Base-by-base conservation (phyloP, 2,797 vertebrate species). In the Margarornis squamiger region DNA sequence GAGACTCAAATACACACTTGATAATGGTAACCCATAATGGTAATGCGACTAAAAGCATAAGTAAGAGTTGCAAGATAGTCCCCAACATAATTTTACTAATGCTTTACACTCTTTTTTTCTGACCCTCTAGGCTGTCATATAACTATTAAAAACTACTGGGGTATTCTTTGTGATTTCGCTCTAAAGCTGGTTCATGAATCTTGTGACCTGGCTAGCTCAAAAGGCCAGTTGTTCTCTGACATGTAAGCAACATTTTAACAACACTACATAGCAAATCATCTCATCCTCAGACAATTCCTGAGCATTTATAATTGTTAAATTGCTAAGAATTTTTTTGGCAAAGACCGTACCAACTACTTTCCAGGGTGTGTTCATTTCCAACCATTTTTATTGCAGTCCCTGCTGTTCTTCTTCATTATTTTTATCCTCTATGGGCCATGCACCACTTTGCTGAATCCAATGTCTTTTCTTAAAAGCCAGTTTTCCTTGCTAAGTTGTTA, bases 401-500 rank as follows among this genome's bases (percentile, higher is more conserved):
- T 93, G 87, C 82, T 95, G 88, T 73, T 96, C 84, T 90, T 90
- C 82, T 90, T 94, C 83, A 84, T 94, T 90, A 89, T 90, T 90
- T 90, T 93, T 92, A 94, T 90, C 70, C 94, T 91, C 92, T 90
- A 15, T 77, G 84, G 92, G 36, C 87, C 16, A 1, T 34, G 72
- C 59, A 89, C 55, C 48, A 78, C 84, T 91, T 87, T 87, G 58
- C 68, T 93, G 71, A 73, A 95, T 86, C 65, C 82, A 86, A 17
- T 48, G 81, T 48, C 72, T 92, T 92, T 88, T 88, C 96, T 96
- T 95, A 95, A 95, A 94, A 96, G 90, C 46, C 79, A 75, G 77
- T 83, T 95, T 93, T 93, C 85, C 89, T 95, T 81, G 77, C 75
- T 93, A 95, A 95, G 79, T 72, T 93, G 80, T 90, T 96, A 94